Percentiles rank a stretch among this genome's conserved stretches.
Conservation (phyloP, 2,113 vertebrate genomes). For the Ptilonorhynchus violaceus region DNA sequence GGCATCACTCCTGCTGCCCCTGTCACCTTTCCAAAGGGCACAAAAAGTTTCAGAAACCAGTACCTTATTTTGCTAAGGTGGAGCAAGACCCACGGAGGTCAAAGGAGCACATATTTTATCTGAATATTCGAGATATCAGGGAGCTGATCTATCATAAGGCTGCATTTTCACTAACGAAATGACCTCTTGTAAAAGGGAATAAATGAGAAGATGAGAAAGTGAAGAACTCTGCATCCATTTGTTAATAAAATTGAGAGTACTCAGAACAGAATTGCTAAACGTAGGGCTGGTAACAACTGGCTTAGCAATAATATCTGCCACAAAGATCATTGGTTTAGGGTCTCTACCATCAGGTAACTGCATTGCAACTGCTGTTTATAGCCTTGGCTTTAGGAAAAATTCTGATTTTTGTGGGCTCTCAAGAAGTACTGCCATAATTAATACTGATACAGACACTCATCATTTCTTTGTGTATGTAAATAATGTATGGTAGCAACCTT, state of each 20-base stretch:
- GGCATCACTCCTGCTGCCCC: not conserved
- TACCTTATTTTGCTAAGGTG: not conserved
- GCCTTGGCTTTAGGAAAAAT: not conserved
- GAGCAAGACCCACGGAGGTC: not conserved
- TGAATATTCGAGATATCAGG: not conserved
- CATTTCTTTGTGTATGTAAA: not conserved
- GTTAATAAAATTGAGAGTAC: not conserved
- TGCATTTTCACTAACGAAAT: not conserved
- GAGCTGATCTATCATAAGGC: not conserved
- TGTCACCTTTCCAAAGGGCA: not conserved
- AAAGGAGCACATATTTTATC: not conserved
- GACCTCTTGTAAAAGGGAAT: not conserved
- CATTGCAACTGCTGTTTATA: no score
- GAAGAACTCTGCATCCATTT: not conserved
- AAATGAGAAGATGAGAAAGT: not conserved
- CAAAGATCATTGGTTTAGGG: not conserved
- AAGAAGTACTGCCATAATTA: not conserved
- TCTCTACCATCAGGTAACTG: not conserved
- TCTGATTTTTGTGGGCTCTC: not conserved
- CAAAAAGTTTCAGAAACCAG: not conserved
- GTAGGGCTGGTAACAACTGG: not conserved
- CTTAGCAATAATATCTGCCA: not conserved
- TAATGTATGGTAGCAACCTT: not conserved
- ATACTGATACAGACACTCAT: not conserved
- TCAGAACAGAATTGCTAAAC: not conserved